Conservation (phyloP, 2,888 invertebrate genomes). For the Tachina lurida region DNA sequence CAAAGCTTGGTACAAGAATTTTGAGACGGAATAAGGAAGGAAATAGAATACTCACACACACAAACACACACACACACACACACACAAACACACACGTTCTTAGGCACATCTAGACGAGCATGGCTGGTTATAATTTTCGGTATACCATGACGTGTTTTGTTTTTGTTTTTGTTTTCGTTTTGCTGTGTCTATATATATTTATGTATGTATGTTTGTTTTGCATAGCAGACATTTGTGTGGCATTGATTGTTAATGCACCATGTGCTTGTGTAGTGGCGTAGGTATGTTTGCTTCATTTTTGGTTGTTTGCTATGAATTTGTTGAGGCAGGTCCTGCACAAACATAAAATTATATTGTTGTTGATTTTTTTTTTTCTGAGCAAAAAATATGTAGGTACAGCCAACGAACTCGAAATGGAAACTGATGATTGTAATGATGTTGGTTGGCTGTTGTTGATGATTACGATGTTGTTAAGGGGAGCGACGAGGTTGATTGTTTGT, state of each 20-base stretch:
- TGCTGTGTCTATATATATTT: constrained; percentile 42
- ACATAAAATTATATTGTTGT: constrained; percentile 57
- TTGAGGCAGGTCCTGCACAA: constrained; percentile 82
- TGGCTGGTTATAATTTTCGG: constrained; percentile 32
- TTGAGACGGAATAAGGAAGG: constrained; percentile 70
- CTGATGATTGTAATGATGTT: constrained; percentile 58
- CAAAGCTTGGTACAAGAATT: constrained; percentile 52
- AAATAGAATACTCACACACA: constrained; percentile 62
- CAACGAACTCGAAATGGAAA: constrained; percentile 79
- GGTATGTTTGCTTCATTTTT: constrained; percentile 47
- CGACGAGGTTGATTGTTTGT: constrained; percentile 38
- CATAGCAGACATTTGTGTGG: constrained; percentile 43
- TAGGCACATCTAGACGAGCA: constrained; percentile 4
- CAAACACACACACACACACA: constrained; percentile 43
- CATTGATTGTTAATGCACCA: background rate
- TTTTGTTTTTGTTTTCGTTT: constrained; percentile 46
- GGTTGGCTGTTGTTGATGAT: constrained; percentile 39
- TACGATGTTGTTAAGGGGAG: constrained; percentile 19
- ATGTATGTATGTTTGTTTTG: constrained; percentile 5
- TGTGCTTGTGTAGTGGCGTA: constrained; percentile 34
- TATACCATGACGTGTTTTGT: constrained; percentile 63
- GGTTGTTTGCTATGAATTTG: constrained; percentile 74
- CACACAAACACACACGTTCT: constrained; percentile 39
- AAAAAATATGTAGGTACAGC: constrained; percentile 81
- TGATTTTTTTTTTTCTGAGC: constrained; percentile 57